A percentile compares a stretch with the other conserved stretches of the same genome.
Evolutionary conservation across 2,888 invertebrate genomes (phyloP).

Genomic region (Philaethria dido): DNA sequence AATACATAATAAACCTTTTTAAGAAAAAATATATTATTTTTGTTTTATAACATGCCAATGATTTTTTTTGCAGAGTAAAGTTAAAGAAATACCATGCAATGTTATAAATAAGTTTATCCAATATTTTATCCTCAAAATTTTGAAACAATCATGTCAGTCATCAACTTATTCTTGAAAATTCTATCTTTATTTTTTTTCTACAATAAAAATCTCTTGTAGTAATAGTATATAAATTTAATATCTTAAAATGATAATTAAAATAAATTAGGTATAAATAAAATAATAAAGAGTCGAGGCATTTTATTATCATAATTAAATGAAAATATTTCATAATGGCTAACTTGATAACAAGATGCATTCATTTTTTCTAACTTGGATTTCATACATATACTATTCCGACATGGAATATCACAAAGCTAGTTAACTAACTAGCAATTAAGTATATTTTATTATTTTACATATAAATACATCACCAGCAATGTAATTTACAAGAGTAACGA

Average conservation of each 20-base stretch:
- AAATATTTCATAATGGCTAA: slow-evolving; percentile 61
- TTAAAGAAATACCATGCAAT: no score
- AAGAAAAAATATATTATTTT: slow-evolving; percentile 48
- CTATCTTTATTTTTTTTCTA: no score
- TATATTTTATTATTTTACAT: slow-evolving; percentile 42
- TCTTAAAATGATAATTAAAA: background rate
- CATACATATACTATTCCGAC: slow-evolving; percentile 52
- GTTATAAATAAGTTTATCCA: no score
- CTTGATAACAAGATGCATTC: slow-evolving; percentile 63
- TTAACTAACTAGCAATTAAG: slow-evolving; percentile 44
- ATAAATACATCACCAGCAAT: slow-evolving; percentile 42
- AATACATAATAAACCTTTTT: slow-evolving; percentile 49
- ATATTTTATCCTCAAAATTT: no score
- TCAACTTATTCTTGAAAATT: no score
- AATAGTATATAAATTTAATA: no score
- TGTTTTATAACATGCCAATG: background rate
- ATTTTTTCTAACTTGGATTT: slow-evolving; percentile 51
- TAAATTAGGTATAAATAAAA: slow-evolving; percentile 52
- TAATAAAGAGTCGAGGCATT: slow-evolving; percentile 64
- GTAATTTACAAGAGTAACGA: slow-evolving; percentile 31
- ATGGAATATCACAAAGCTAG: slow-evolving; percentile 66
- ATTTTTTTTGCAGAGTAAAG: background rate
- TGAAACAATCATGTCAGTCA: no score
- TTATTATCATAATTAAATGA: slow-evolving; percentile 67
- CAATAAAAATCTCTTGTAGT: no score